phyloP scores from a whole-genome alignment of 37 sponge, comb jelly and placozoan species.

The Eunapius fragilis region DNA sequence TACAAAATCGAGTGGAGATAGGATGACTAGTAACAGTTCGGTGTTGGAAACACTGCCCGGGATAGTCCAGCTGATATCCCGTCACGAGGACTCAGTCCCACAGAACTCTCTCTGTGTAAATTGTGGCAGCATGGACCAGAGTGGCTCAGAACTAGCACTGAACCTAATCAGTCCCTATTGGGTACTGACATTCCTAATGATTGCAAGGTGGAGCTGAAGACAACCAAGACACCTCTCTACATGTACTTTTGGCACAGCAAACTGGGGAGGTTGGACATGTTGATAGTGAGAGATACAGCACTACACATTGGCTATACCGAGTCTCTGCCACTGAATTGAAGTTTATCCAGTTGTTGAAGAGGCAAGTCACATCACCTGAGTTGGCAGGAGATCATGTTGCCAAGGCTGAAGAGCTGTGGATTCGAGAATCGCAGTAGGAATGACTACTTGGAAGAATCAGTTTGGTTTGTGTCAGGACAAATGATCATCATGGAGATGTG shows the following conservation, averaged over 20 bases:
- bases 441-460: constrained; percentile 9
- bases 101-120: not conserved
- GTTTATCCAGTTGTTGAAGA: not conserved
- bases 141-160: too few species aligned
- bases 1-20: constrained; percentile 29
- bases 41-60: constrained; percentile 6
- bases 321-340: constrained; percentile 14
- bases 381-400: not conserved
- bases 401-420: constrained; percentile 23
- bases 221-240: not conserved
- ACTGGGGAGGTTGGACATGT: too few species aligned
- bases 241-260: too few species aligned
- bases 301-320: constrained; percentile 11
- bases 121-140: constrained; percentile 17
- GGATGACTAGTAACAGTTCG: not conserved
- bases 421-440: constrained; percentile 4
- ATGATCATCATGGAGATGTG: constrained; percentile 4
- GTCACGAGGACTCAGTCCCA: constrained; percentile 10
- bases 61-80: constrained; percentile 38
- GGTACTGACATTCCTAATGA: constrained; percentile 13
- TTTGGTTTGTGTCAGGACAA: constrained; percentile 11
- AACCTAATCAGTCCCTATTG: not conserved
- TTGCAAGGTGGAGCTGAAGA: constrained; percentile 19
- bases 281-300: not conserved
- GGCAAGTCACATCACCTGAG: not conserved